These are phyloP conservation scores for Perizoma flavofasciatum DNA, from an alignment of 2,888 invertebrate species.

Conservation along the genomic window DNA sequence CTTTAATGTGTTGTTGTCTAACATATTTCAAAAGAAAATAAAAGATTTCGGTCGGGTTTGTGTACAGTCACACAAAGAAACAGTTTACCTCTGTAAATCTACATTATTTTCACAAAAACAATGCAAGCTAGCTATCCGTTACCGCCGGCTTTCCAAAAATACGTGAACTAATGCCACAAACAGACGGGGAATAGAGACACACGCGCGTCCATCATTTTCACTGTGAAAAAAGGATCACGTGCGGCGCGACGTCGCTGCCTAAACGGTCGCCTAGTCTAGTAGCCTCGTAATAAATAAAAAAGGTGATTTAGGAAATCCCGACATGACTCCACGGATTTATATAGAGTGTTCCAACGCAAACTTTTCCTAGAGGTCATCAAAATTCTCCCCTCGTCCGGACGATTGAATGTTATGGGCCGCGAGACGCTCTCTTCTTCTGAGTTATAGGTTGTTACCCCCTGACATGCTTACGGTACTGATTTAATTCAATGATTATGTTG, in stretches of 20 bases:
- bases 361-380: slow-evolving; percentile 79
- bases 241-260: slow-evolving; percentile 64
- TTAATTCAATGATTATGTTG: slow-evolving; percentile 67
- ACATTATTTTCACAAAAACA: background rate
- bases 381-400: slow-evolving; percentile 78
- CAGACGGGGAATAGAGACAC: slow-evolving; percentile 48
- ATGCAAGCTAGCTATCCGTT: slow-evolving; percentile 13
- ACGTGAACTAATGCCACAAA: slow-evolving; percentile 35
- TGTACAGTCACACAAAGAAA: background rate
- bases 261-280: slow-evolving; percentile 70
- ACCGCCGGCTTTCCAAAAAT: slow-evolving; percentile 13
- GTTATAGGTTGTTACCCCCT: slow-evolving; percentile 71
- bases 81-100: background rate
- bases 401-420: slow-evolving; percentile 82
- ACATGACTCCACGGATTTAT: slow-evolving; percentile 80
- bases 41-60: background rate
- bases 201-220: slow-evolving; percentile 50
- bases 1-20: too few relatives aligned
- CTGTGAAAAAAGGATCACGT: slow-evolving; percentile 60
- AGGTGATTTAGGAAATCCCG: slow-evolving; percentile 79
- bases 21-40: too few relatives aligned
- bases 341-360: slow-evolving; percentile 75
- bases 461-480: slow-evolving; percentile 70
- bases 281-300: slow-evolving; percentile 78
- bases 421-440: slow-evolving; percentile 74